Conservation (phyloP, 2,888 invertebrate genomes). For the Furcula furcula region DNA sequence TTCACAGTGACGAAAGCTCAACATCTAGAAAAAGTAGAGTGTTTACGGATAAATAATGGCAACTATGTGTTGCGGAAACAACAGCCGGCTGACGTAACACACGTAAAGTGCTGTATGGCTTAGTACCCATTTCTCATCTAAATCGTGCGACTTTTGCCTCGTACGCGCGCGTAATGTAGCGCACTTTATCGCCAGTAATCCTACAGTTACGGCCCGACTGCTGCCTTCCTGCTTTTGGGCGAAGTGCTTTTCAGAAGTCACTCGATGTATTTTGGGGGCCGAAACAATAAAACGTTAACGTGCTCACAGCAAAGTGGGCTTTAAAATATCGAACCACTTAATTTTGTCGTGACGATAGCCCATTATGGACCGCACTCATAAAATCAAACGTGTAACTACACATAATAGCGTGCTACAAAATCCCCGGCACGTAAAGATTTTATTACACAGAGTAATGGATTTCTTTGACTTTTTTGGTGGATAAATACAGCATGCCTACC, state of each 20-base stretch:
- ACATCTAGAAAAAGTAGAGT: too few species aligned
- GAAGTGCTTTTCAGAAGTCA: constrained; percentile 21
- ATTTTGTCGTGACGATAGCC: constrained; percentile 41
- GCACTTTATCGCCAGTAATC: constrained; percentile 63
- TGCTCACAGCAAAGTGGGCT: constrained; percentile 36
- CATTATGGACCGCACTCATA: constrained; percentile 39
- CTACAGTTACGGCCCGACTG: constrained; percentile 35
- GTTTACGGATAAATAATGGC: constrained; percentile 35
- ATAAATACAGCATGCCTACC: constrained; percentile 34
- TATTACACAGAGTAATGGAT: constrained; percentile 43
- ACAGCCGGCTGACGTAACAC: constrained; percentile 28
- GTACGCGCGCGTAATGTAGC: constrained; percentile 56
- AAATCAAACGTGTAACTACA: constrained; percentile 40
- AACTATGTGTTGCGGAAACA: constrained; percentile 24
- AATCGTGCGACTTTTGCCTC: constrained; percentile 59
- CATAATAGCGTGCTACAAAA: constrained; percentile 24
- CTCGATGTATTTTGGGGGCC: constrained; percentile 35
- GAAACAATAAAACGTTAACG: constrained; percentile 49
- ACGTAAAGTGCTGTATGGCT: constrained; percentile 48
- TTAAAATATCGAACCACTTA: constrained; percentile 52
- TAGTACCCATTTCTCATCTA: constrained; percentile 62
- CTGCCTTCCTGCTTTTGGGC: too few species aligned
- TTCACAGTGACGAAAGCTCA: too few species aligned
- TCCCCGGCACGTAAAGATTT: constrained; percentile 40
- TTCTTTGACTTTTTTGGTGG: constrained; percentile 39